These are phyloP conservation scores for Heteractis magnifica DNA, from an alignment of 92 coral and sea anemone species.

Conservation along the genomic window DNA sequence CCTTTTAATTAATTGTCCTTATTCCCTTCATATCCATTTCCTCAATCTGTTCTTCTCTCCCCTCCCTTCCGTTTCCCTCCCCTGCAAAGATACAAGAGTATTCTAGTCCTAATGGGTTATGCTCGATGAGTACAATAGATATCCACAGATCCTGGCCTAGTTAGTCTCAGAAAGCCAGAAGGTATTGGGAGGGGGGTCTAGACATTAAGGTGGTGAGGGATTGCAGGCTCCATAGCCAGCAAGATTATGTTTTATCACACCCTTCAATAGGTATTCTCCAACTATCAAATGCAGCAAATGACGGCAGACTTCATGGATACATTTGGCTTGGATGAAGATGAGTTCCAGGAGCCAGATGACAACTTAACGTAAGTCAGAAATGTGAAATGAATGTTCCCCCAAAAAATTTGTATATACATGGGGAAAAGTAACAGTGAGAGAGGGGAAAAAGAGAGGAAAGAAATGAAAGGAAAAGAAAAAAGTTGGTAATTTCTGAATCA, in stretches of 20 bases:
- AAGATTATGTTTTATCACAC: constrained; percentile 17
- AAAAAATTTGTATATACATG: too few species aligned
- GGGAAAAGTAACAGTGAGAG: too few species aligned
- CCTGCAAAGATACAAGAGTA: neutral
- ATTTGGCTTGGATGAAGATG: constrained; percentile 94
- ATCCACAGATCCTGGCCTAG: neutral
- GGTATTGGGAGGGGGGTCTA: neutral
- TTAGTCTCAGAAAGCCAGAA: neutral
- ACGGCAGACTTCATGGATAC: constrained; percentile 96
- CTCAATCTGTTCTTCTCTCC: neutral
- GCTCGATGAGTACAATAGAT: too few species aligned
- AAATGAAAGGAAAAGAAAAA: too few species aligned
- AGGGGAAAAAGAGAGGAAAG: too few species aligned
- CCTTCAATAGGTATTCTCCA: constrained; percentile 77
- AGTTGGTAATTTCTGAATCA: too few species aligned
- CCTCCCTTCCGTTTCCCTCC: neutral
- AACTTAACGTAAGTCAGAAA: constrained; percentile 62
- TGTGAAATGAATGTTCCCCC: neutral
- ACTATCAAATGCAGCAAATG: constrained; percentile 99
- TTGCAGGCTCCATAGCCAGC: constrained; percentile 11
- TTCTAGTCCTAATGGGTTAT: too few species aligned
- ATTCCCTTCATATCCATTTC: neutral
- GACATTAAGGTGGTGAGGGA: neutral
- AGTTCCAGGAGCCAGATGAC: constrained; percentile 90
- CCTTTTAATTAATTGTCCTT: neutral